Evolutionary conservation across 2,888 invertebrate genomes (phyloP).

Genomic region (Parochlus steinenii): DNA sequence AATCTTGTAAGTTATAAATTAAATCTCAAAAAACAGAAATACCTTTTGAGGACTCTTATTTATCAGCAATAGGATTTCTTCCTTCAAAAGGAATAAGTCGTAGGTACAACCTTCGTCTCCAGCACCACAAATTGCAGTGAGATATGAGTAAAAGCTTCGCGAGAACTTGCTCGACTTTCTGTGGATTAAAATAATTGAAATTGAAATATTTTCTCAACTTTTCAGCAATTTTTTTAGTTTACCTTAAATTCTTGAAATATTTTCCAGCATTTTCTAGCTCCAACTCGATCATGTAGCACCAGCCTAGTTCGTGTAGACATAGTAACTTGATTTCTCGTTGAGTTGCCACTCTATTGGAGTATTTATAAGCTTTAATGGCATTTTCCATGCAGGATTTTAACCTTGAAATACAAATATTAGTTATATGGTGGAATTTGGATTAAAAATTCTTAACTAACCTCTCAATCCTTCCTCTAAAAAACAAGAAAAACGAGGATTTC

Average conservation of each 20-base stretch:
- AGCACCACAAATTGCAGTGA: constrained; percentile 33
- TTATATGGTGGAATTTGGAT: constrained; percentile 20
- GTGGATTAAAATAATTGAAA: not conserved
- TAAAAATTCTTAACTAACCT: constrained; percentile 33
- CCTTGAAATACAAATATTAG: constrained; percentile 4
- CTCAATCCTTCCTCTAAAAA: constrained; percentile 44
- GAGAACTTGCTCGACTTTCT: constrained; percentile 33
- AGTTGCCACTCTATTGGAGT: constrained; percentile 38
- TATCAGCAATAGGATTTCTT: constrained; percentile 21
- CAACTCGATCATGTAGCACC: constrained; percentile 45
- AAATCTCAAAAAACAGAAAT: constrained; percentile 2
- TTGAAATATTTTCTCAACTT: not conserved
- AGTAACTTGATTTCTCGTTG: constrained; percentile 45
- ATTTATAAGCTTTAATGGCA: constrained; percentile 39
- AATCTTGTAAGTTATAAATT: constrained; percentile 1
- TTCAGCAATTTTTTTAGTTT: constrained; percentile 14
- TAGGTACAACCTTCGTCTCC: constrained; percentile 18
- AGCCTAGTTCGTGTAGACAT: constrained; percentile 33
- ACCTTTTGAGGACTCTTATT: constrained; percentile 23
- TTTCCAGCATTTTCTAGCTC: constrained; percentile 36
- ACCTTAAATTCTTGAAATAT: constrained; percentile 36
- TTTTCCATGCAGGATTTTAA: constrained; percentile 25
- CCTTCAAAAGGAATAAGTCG: constrained; percentile 18
- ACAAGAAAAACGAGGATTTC: constrained; percentile 45
- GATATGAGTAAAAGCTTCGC: constrained; percentile 44